Percentiles rank a stretch among this genome's conserved stretches.
These are phyloP conservation scores for Aleadryas rufinucha DNA, from an alignment of 2,113 vertebrate genomes.

Conservation along the genomic window DNA sequence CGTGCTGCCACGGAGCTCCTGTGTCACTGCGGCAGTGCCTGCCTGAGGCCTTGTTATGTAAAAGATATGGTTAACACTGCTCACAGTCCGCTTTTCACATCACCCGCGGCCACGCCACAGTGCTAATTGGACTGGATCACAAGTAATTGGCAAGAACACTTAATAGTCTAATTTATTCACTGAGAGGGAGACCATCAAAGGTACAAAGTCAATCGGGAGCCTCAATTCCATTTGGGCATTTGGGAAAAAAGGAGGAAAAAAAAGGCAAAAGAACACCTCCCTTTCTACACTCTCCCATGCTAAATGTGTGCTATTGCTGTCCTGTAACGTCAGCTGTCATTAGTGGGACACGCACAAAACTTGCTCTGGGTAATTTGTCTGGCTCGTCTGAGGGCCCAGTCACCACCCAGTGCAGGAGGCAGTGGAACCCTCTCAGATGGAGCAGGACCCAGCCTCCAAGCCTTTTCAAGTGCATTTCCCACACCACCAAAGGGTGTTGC, in stretches of 20 bases:
- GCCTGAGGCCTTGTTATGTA: slow-evolving; percentile 63
- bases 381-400: neutral
- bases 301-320: neutral
- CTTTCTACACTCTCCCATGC: neutral
- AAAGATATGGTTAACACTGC: slow-evolving; percentile 56
- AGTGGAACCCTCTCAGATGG: neutral
- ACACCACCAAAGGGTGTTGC: slow-evolving; percentile 17
- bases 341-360: slow-evolving; percentile 23
- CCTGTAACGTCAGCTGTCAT: neutral
- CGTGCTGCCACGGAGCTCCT: neutral
- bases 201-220: neutral
- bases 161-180: slow-evolving; percentile 41
- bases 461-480: slow-evolving; percentile 6
- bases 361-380: neutral
- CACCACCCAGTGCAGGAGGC: neutral
- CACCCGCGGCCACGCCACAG: neutral
- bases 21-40: slow-evolving; percentile 8
- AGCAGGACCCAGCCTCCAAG: neutral
- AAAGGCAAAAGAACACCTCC: neutral
- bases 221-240: neutral
- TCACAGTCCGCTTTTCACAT: neutral
- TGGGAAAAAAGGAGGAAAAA: neutral
- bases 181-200: neutral
- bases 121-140: neutral
- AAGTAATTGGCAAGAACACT: slow-evolving; percentile 13